These are phyloP conservation scores for Solea solea DNA, from an alignment of 2,113 vertebrate genomes.

Conservation along the genomic window DNA sequence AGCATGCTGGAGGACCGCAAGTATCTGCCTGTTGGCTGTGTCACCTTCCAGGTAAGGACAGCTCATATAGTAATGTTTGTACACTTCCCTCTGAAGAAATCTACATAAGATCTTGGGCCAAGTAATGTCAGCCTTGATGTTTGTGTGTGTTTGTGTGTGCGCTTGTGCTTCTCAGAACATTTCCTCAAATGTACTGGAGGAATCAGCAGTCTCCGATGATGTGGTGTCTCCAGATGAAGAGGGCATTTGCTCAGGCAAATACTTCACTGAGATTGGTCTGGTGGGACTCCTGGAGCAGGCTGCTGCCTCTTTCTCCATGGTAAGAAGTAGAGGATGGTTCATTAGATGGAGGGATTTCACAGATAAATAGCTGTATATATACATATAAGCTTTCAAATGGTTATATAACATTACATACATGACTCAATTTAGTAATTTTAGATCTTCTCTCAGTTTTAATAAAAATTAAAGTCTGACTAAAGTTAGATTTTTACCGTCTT, in stretches of 20 bases:
- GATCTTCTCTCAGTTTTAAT: too few relatives aligned
- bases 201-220: constrained; percentile 97
- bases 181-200: constrained; percentile 97
- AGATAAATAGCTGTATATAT: not conserved
- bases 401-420: not conserved
- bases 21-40: constrained; percentile 97
- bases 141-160: not conserved
- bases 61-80: not conserved
- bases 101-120: not conserved
- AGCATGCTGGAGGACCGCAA: constrained; percentile 99
- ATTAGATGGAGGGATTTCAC: not conserved
- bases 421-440: not conserved
- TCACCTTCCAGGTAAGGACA: constrained; percentile 92
- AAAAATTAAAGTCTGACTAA: not conserved
- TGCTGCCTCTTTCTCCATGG: constrained; percentile 97
- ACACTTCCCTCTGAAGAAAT: not conserved
- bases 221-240: constrained; percentile 98
- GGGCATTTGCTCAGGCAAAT: constrained; percentile 98
- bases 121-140: not conserved
- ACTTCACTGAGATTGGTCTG: constrained; percentile 96
- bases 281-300: constrained; percentile 97
- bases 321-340: constrained; percentile 63
- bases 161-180: constrained; percentile 85
- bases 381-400: not conserved
- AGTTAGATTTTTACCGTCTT: not conserved